Conservation (phyloP, 2,113 vertebrate species). For the Myotis davidii region DNA sequence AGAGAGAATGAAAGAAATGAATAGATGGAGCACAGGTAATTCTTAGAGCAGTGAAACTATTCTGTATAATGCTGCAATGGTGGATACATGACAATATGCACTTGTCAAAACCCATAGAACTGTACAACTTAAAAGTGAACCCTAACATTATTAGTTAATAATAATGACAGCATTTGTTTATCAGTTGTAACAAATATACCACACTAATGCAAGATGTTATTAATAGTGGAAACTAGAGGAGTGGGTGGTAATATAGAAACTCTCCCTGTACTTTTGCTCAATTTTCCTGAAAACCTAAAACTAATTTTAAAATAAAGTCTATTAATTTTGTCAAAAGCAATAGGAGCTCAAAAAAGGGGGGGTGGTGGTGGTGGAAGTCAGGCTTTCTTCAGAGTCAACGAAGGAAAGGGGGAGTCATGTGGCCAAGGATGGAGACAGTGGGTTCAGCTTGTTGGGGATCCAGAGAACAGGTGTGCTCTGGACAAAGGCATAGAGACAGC, state of each 20-base stretch:
- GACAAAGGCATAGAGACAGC: not conserved
- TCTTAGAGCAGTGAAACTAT: not conserved
- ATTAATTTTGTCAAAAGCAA: not conserved
- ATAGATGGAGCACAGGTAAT: not conserved
- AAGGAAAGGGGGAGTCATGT: not conserved
- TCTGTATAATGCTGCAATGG: not conserved
- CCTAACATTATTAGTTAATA: not conserved
- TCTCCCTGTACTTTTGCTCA: not conserved
- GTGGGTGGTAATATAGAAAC: not conserved
- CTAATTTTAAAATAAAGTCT: not conserved
- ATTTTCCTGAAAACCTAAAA: not conserved
- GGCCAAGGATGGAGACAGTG: not conserved
- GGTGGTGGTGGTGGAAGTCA: not conserved
- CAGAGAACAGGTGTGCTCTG: not conserved
- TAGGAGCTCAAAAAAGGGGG: not conserved
- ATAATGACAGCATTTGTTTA: not conserved
- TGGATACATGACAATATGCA: not conserved
- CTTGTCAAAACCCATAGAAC: not conserved
- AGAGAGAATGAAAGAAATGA: not conserved
- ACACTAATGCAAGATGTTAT: not conserved
- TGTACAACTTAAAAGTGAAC: not conserved
- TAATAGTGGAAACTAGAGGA: not conserved
- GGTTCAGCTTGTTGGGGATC: not conserved
- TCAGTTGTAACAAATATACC: not conserved
- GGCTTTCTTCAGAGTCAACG: not conserved